Base-by-base conservation (phyloP, 2,888 invertebrate species). In the Caradrina kadenii region DNA sequence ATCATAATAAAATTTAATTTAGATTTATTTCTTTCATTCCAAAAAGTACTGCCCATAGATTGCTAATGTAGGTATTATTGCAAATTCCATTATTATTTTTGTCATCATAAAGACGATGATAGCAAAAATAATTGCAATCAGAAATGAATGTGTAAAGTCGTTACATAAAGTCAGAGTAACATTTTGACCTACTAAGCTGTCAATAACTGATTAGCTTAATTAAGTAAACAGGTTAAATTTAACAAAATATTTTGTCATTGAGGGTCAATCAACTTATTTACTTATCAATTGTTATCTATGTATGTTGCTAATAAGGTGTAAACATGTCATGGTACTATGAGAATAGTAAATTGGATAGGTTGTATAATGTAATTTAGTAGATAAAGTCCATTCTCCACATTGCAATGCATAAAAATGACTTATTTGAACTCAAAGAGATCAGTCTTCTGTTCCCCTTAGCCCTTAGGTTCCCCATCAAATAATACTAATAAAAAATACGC, bases 261-360 rank as follows among this genome's bases (percentile, higher is more conserved):
- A 63, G 59, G 81, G 81, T 82, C 85, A 69, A 84, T 86, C 77
- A 85, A 83, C 83, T 70, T 68, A 26, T 52, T 56, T 54, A 50
- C 55, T 63, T 72, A 74, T 67, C 65, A 61, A 48, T 42, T 48
- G 22, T 55, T 69, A 77, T 77, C 68, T 73, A 62, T 66, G 42
- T 65, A 48, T 65, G 52, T 65, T 31, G 11, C 22, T 62, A 67
- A 66, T 56, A 58, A 45, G 4, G 4, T 55, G 35, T 58, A 35
- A 49, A 70, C 62, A 62, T 48, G 10, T 42, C 10, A 11, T 55
- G 54, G 49, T 62, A 70, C 11, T 48, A 48, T 35, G 17, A 56
- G 11, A 19, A 15, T 11, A 35, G 56, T 31, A 11, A 45, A 60
- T 58, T 21, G 39, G n/a, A n/a, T 26, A 48, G 35, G 15, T 53